A percentile compares a stretch with the other conserved stretches of the same genome.
Conservation (phyloP, 2,113 vertebrate species). For the Oreochromis niloticus region DNA sequence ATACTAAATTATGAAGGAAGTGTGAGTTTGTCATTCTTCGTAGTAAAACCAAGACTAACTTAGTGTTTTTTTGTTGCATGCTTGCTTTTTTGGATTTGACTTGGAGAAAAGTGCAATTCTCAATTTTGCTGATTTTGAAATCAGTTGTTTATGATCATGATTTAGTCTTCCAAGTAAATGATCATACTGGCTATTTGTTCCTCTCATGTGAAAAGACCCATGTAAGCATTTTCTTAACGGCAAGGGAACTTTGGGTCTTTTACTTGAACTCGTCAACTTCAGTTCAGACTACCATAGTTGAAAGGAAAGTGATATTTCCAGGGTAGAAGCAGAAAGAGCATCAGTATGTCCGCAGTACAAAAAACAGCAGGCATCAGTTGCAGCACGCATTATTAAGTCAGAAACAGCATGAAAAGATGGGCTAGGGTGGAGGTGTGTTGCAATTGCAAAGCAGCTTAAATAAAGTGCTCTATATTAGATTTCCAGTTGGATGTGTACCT, state of each 20-base stretch:
- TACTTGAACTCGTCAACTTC: background rate
- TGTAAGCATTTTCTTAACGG: rapidly evolving
- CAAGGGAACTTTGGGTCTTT: background rate
- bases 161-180: background rate
- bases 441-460: background rate
- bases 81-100: background rate
- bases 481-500: background rate
- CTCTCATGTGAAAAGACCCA: background rate
- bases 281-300: background rate
- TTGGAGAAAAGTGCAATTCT: background rate
- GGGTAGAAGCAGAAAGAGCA: background rate
- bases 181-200: background rate
- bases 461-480: background rate
- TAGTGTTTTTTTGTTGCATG: background rate
- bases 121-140: background rate
- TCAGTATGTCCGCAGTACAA: background rate
- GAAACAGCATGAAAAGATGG: background rate
- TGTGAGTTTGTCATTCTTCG: background rate
- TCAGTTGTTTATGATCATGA: background rate
- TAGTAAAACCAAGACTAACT: background rate
- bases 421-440: background rate
- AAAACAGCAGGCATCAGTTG: background rate
- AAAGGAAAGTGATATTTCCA: background rate
- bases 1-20: background rate
- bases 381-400: background rate